Base-by-base conservation (phyloP, 1,140 invertebrate genomes). In the Zophobas morio region DNA sequence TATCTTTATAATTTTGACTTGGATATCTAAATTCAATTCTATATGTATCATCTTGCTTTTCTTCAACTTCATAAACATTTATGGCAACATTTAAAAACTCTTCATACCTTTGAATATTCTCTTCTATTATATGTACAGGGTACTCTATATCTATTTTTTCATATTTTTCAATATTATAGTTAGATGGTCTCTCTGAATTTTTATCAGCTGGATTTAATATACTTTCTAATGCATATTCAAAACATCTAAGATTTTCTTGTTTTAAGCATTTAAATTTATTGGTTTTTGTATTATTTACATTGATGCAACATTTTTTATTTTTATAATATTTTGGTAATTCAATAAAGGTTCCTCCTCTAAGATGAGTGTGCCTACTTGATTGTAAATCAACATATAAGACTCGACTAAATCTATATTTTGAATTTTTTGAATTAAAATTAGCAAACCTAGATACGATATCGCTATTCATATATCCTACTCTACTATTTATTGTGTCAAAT, bases 141-240 rank as follows among this genome's bases (percentile, higher is more conserved):
- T 49, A 49, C 47, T 49, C 47, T 49, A 49, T 70, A 70, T 70
- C 32, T 70, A 36, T 20, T 70, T 39, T 70, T 70, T 36, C 40
- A 20, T 20, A 20, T 20, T 20, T 20, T 20, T 20, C 20, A 20
- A 20, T 20, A 20, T 20, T 20, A 20, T 20, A 20, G 20, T 20
- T 20, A 20, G 70, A 47, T 46, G 70, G 70, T 47, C 40, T 40
- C 32, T 71, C 42, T 47, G 47, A 20, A 71, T 47, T 42, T 47
- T 71, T 71, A n/a, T 71, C 70, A 47, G 42, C 42, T 47, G 70
- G 70, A 71, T 71, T 71, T 35, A 71, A 71, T 71, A 47, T 71
- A 71, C 40, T 40, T 70, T 20, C 20, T 20, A 20, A 20, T 20
- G 20, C 20, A 20, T 20, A 20, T 20, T 20, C 20, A 71, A 71